phyloP scores from a whole-genome alignment of 2,888 invertebrate species.

The Teleiodes luculella region DNA sequence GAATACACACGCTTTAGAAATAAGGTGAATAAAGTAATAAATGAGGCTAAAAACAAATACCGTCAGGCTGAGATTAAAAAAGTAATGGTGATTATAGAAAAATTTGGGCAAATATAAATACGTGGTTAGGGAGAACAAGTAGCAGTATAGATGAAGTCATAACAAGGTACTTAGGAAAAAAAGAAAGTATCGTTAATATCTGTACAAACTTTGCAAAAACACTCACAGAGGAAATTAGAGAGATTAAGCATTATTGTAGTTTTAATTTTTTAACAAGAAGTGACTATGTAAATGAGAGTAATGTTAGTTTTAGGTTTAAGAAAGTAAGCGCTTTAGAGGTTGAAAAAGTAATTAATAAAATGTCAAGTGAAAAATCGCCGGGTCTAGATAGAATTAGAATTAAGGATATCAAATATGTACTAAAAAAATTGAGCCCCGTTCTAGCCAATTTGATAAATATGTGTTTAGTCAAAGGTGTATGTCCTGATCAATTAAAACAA shows the following conservation, averaged over 20 bases:
- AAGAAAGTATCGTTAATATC: not conserved
- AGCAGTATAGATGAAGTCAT: not conserved
- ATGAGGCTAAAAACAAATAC: not conserved
- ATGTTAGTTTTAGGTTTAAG: not conserved
- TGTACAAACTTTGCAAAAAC: not conserved
- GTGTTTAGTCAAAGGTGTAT: not conserved
- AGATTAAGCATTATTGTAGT: too few species aligned
- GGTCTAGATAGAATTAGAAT: constrained; percentile 7
- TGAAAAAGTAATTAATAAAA: not conserved
- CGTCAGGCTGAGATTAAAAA: not conserved
- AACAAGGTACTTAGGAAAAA: not conserved
- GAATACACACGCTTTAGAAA: not conserved
- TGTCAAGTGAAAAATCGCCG: constrained; percentile 7
- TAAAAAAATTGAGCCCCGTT: not conserved
- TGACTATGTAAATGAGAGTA: not conserved
- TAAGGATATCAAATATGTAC: not conserved
- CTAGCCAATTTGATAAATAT: not conserved
- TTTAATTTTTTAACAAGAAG: not conserved
- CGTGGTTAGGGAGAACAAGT: not conserved
- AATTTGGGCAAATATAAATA: not conserved
- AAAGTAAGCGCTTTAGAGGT: not conserved
- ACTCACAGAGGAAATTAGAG: not conserved
- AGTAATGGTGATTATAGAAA: not conserved
- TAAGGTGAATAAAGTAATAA: not conserved
- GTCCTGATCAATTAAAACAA: not conserved